Evolutionary conservation across 2,888 invertebrate species (phyloP), one percentile per base, ranked within the genome.

Genomic region (Noctua janthina): DNA sequence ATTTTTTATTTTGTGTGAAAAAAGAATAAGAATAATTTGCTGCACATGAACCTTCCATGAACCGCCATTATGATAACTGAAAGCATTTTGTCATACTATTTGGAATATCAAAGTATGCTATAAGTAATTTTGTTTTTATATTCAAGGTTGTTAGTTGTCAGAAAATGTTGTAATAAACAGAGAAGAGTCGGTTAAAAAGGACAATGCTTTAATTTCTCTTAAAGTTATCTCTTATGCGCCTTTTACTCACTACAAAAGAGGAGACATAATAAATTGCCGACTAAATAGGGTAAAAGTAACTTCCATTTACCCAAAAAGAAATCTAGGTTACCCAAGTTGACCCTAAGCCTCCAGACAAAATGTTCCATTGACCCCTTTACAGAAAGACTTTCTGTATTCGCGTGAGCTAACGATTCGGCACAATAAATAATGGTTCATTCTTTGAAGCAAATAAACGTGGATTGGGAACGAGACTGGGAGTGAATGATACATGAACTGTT

Each of bases 361-460:
- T 71, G 78, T 78, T 76, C 69, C 74, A 83, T 66, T 89, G 84
- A 85, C 87, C 90, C 75, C 56, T 84, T 84, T 83, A 76, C 51
- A 80, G 69, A 77, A 81, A 88, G 51, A 62, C 80, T 35, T 76
- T 56, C 35, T 78, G 69, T 81, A 76, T 82, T 82, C 49, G 72
- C n/a, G 56, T 39, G 70, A 78, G 67, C 74, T 56, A 76, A 81
- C 79, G 72, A 81, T 81, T 83, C 83, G 74, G 86, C 84, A 86
- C 84, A 88, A 86, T 89, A 89, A 90, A 82, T 89, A 87, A 89
- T 78, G 85, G 73, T 74, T 46, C 59, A 71, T 76, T 79, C 76
- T 72, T 71, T 76, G 70, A 69, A 62, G 74, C 72, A 81, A 83
- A 84, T 81, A 81, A 78, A 84, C 66, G 54, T 43, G 49, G 71